These are phyloP conservation scores for Psilopsiagon aurifrons DNA, from an alignment of 2,113 vertebrate species.

Conservation along the genomic window DNA sequence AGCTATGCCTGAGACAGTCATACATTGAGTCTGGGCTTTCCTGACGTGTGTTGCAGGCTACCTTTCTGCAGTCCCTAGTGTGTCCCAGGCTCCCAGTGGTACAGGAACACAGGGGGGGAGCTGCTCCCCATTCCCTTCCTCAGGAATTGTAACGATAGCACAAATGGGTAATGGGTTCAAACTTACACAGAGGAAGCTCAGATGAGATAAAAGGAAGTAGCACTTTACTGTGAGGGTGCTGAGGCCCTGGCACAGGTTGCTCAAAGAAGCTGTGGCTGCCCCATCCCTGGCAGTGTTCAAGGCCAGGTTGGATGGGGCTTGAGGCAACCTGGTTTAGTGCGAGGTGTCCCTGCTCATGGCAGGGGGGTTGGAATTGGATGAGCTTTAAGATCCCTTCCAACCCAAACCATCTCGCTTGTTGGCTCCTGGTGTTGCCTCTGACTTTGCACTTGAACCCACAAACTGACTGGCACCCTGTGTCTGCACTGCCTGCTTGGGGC, in stretches of 20 bases:
- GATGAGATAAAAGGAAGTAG: background rate
- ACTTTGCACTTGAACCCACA: background rate
- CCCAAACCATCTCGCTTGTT: background rate
- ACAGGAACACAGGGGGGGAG: background rate
- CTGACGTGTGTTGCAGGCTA: background rate
- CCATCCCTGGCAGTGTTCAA: background rate
- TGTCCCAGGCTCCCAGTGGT: background rate
- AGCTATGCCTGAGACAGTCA: background rate
- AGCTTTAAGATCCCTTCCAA: background rate
- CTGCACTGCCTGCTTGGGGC: fast-evolving
- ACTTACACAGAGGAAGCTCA: background rate
- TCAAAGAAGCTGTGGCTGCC: background rate
- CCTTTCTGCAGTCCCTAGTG: background rate
- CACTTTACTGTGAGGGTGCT: background rate
- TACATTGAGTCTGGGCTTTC: background rate
- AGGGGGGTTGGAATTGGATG: background rate
- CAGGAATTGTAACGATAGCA: background rate
- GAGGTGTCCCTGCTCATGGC: background rate
- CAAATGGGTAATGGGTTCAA: background rate
- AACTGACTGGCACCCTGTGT: fast-evolving
- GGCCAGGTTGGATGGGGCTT: background rate
- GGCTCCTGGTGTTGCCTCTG: fast-evolving
- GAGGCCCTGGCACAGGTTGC: background rate
- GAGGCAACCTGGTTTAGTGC: background rate
- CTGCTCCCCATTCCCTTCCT: background rate